phyloP scores from a whole-genome alignment of 2,797 vertebrate genomes.

The Muscicapa comitata region DNA sequence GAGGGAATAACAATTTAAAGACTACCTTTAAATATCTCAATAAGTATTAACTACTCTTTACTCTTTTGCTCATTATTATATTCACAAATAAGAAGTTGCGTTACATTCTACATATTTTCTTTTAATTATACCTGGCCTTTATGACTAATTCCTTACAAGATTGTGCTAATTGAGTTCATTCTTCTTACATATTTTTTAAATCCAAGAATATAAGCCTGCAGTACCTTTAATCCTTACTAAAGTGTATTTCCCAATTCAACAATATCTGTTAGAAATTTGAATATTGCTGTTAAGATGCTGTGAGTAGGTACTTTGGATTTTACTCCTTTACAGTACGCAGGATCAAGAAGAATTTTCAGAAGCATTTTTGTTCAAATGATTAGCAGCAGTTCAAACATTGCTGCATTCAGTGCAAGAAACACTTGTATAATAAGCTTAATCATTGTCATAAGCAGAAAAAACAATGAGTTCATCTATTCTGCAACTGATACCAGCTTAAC shows the following conservation, averaged over 20 bases:
- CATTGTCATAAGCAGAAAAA: neutral
- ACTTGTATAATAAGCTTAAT: neutral
- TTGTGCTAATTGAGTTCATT: constrained; percentile 19
- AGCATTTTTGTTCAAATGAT: neutral
- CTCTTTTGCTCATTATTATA: constrained; percentile 1
- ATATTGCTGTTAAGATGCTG: neutral
- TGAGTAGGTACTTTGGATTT: neutral
- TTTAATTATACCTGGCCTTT: constrained; percentile 46
- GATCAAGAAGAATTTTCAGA: neutral
- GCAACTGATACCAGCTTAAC: neutral
- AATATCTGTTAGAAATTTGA: neutral
- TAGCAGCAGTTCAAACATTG: neutral
- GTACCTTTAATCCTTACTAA: neutral
- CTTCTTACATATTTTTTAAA: neutral
- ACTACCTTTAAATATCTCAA: constrained; percentile 2
- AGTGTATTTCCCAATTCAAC: neutral
- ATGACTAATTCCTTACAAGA: constrained; percentile 18
- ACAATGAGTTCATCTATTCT: neutral
- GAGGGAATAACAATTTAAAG: constrained; percentile 23
- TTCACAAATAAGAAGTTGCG: neutral
- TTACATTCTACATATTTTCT: neutral
- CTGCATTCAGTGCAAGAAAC: neutral
- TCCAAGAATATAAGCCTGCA: neutral
- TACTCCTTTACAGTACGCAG: neutral
- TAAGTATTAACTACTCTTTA: neutral